Conservation (phyloP, 2,113 vertebrate genomes). For the Dolichotis patagonum region DNA sequence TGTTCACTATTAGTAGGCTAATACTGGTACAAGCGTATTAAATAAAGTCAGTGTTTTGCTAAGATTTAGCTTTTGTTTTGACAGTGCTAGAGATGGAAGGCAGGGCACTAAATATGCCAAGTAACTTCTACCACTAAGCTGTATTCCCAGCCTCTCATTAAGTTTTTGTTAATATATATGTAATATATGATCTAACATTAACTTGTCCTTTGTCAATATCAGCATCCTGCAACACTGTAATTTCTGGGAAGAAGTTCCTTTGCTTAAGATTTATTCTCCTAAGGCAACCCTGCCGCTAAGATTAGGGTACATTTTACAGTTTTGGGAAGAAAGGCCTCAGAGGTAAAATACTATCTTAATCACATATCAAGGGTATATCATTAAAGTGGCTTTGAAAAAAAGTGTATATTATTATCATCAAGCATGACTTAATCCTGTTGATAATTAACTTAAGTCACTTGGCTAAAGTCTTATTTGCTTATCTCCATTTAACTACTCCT, state of each 20-base stretch:
- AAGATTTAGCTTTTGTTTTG: conserved; percentile 9
- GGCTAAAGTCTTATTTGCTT: background rate
- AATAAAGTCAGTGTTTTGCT: conserved; percentile 33
- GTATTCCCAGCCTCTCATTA: background rate
- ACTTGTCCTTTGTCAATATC: background rate
- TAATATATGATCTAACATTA: no score
- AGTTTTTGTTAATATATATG: no score
- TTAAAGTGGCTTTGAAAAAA: no score
- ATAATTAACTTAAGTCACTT: background rate
- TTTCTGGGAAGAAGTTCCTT: background rate
- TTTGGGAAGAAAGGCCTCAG: no score
- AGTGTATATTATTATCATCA: background rate
- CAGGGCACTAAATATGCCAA: background rate
- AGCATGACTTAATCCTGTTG: background rate
- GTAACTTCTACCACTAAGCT: background rate
- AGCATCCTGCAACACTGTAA: background rate
- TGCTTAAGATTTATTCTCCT: no score
- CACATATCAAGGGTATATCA: background rate
- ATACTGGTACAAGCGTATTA: no score
- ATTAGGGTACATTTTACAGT: no score
- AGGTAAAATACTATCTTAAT: background rate
- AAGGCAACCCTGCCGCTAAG: no score
- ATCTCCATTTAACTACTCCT: background rate
- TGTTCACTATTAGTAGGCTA: conserved; percentile 15
- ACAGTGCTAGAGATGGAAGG: background rate